A percentile compares a stretch with the other conserved stretches of the same genome.
These are phyloP conservation scores for Formica selysi DNA, from an alignment of 1,140 invertebrate genomes.

Conservation along the genomic window DNA sequence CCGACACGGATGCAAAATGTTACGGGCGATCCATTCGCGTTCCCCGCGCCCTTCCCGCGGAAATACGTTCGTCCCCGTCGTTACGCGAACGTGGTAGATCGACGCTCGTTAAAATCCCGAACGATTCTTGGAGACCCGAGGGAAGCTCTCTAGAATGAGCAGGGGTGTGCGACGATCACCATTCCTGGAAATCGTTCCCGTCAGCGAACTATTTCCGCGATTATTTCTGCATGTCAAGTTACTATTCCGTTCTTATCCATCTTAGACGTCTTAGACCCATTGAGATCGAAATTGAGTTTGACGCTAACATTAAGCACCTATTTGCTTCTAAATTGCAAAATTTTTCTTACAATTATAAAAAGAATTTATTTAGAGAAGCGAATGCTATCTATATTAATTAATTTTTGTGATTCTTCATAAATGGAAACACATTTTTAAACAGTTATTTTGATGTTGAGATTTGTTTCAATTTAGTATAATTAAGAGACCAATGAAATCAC, in stretches of 20 bases:
- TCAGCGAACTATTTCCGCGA: slow-evolving; percentile 24
- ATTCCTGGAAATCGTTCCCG: slow-evolving; percentile 20
- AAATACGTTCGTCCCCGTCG: slow-evolving; percentile 36
- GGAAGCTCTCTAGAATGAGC: neutral
- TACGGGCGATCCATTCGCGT: slow-evolving; percentile 21
- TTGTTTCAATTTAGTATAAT: slow-evolving; percentile 15
- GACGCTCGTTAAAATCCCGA: slow-evolving; percentile 52
- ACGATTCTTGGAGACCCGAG: neutral
- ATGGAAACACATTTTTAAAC: neutral
- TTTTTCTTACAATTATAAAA: neutral
- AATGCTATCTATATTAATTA: neutral
- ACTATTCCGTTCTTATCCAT: neutral
- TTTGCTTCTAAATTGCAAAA: neutral
- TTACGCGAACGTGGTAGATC: slow-evolving; percentile 43
- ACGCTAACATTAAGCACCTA: neutral
- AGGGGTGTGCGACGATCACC: slow-evolving; percentile 21
- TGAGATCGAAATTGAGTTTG: slow-evolving; percentile 7
- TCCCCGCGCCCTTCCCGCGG: neutral
- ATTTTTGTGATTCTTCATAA: neutral
- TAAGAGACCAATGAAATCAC: neutral
- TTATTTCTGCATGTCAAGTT: slow-evolving; percentile 45
- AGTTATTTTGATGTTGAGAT: neutral
- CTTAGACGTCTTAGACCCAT: neutral
- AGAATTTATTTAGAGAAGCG: neutral
- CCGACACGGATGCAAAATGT: slow-evolving; percentile 63